These are phyloP conservation scores for Smittia sp. DNA, from an alignment of 2,888 invertebrate species.

Conservation along the genomic window DNA sequence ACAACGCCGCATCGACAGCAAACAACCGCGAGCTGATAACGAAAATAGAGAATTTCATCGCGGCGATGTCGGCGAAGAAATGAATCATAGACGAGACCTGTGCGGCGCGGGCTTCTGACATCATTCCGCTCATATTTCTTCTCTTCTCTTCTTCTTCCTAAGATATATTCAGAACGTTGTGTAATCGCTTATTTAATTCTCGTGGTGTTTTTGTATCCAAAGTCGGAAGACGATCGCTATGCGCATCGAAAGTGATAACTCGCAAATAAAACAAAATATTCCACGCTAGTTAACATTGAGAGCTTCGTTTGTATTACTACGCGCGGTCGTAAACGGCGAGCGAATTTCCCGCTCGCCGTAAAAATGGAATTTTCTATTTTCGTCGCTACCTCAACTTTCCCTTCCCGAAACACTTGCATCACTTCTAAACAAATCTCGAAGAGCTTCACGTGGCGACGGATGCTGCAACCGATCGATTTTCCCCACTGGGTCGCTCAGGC, in stretches of 20 bases:
- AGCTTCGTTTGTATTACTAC: too few relatives aligned
- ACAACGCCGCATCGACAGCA: slow-evolving; percentile 52
- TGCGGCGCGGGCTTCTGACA: background rate
- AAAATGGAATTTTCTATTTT: slow-evolving; percentile 8
- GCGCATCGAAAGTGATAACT: slow-evolving; percentile 2
- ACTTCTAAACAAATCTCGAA: slow-evolving; percentile 3
- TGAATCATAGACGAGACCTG: slow-evolving; percentile 11
- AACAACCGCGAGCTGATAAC: slow-evolving; percentile 42
- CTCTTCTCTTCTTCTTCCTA: background rate
- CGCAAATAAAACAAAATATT: background rate
- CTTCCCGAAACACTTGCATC: slow-evolving; percentile 7
- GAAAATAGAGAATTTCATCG: slow-evolving; percentile 38
- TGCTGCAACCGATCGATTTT: background rate
- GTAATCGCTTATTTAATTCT: slow-evolving; percentile 14
- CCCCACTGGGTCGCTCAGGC: background rate
- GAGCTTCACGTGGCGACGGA: background rate
- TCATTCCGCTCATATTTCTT: slow-evolving; percentile 24
- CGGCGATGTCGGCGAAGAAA: slow-evolving; percentile 32
- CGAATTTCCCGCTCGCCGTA: background rate
- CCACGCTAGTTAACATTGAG: background rate
- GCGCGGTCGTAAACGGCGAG: too few relatives aligned
- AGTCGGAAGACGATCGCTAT: background rate
- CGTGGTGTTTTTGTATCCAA: background rate
- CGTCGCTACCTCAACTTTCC: slow-evolving; percentile 7
- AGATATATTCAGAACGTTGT: slow-evolving; percentile 18